A percentile compares a stretch with the other conserved stretches of the same genome.
These are phyloP conservation scores for Sturnira hondurensis DNA, from an alignment of 2,113 vertebrate species.

Conservation along the genomic window DNA sequence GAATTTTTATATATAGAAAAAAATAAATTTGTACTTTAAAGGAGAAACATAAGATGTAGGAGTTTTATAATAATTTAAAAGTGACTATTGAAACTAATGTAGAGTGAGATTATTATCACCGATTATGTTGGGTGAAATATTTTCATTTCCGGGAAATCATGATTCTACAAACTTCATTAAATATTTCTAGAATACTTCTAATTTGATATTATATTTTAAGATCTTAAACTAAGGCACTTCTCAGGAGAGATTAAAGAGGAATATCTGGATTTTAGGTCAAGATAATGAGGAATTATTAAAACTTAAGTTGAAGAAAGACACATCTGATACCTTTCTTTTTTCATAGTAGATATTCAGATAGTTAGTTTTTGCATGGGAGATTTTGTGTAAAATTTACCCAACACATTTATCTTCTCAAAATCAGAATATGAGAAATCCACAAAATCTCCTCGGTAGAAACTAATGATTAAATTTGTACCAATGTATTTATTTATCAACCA, in stretches of 20 bases:
- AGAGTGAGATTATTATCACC: neutral
- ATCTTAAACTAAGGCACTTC: neutral
- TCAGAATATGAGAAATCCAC: neutral
- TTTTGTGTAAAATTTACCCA: neutral
- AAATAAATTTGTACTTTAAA: neutral
- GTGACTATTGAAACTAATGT: neutral
- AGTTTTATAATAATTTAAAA: neutral
- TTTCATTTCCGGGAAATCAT: neutral
- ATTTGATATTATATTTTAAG: neutral
- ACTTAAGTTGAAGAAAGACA: neutral
- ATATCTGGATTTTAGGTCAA: neutral
- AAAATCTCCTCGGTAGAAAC: neutral
- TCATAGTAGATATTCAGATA: neutral
- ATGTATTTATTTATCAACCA: neutral
- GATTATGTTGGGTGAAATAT: neutral
- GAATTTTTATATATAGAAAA: conserved; percentile 19
- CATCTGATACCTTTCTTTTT: neutral
- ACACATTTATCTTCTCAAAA: conserved; percentile 20
- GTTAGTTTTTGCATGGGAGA: neutral
- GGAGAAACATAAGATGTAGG: neutral
- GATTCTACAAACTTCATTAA: neutral
- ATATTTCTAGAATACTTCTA: neutral
- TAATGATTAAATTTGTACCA: neutral
- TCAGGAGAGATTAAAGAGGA: neutral
- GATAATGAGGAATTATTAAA: neutral